Evolutionary conservation across 1,140 invertebrate species (phyloP).

Genomic region (Papilio polyxenes): DNA sequence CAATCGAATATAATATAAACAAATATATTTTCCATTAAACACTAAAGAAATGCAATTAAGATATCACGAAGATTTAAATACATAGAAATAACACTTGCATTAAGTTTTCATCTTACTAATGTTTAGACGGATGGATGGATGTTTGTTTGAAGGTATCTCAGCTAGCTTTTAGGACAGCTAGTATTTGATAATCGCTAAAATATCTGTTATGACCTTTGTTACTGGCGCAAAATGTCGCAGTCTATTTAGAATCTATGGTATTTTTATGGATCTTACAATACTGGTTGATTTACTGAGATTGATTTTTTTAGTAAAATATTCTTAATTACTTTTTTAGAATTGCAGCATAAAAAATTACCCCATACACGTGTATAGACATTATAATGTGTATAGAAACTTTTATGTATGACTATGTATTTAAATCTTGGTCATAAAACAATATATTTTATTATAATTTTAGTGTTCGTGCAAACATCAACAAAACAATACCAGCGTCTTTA

Average conservation of each 20-base stretch:
- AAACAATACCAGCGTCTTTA: constrained; percentile 61
- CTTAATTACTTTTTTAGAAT: not conserved
- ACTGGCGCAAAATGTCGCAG: not conserved
- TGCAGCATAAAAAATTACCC: not conserved
- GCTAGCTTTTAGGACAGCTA: too few species aligned
- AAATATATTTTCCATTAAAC: constrained; percentile 62
- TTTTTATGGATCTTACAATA: too few species aligned
- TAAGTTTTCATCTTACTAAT: not conserved
- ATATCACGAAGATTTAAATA: constrained; percentile 55
- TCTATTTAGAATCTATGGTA: too few species aligned
- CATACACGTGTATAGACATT: not conserved
- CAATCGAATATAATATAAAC: constrained; percentile 70
- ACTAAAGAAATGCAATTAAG: constrained; percentile 68
- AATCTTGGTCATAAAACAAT: constrained; percentile 24
- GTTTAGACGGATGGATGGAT: too few species aligned
- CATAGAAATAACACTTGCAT: constrained; percentile 20
- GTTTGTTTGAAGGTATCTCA: too few species aligned
- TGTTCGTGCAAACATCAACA: constrained; percentile 70
- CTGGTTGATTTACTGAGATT: too few species aligned
- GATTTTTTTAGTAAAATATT: too few species aligned
- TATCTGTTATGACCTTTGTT: not conserved
- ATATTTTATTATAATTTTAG: constrained; percentile 42
- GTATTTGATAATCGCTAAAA: not conserved
- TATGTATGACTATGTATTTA: constrained; percentile 3
- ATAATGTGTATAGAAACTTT: too few species aligned